Evolutionary conservation across 2,113 vertebrate species (phyloP), one percentile per base, ranked within the genome.

Genomic region (Atherinomorus stipes): DNA sequence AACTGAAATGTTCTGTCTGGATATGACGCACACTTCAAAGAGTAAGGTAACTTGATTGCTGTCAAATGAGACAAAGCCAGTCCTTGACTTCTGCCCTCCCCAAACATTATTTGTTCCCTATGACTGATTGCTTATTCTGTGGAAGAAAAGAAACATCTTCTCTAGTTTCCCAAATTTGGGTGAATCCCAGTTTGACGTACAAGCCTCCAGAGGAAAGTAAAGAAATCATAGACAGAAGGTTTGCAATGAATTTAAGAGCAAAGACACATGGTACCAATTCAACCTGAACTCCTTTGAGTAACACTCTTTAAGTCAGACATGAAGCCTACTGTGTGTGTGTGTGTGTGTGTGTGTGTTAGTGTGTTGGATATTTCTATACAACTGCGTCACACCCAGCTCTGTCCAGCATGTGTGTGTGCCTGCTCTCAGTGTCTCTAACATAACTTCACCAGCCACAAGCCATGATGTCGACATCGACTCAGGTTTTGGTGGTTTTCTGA

Each of bases 211-310:
- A 85, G 83, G 74, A 76, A 80, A 16, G 51, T 71, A 75, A 80
- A 65, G 77, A 83, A 83, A 78, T 84, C 51, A 64, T 42, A 47
- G 54, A 85, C 49, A 72, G 69, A 72, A 64, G 61, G 56, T 74
- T 47, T 80, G 44, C 4, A 3, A 79, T 37, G 49, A 74, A 64
- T 81, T 85, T 76, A 74, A 66, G 54, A 86, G 62, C 47, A 79
- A 4, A 53, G 60, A 86, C 87, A 90, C 71, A 73, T 89, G 90
- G 84, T 85, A 78, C 64, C 87, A 89, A 89, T 90, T 86, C 67
- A 60, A 72, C 58, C 56, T 58, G 57, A 85, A 84, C 74, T 83
- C 59, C 59, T 77, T 59, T 11, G 15, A 71, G 78, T 71, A 83
- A 78, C 61, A 54, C 66, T 63, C 26, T 78, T 74, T 50, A 70